Evolutionary conservation across 2,888 invertebrate species (phyloP), one percentile per base, ranked within the genome.

Genomic region (Adela reaumurella): DNA sequence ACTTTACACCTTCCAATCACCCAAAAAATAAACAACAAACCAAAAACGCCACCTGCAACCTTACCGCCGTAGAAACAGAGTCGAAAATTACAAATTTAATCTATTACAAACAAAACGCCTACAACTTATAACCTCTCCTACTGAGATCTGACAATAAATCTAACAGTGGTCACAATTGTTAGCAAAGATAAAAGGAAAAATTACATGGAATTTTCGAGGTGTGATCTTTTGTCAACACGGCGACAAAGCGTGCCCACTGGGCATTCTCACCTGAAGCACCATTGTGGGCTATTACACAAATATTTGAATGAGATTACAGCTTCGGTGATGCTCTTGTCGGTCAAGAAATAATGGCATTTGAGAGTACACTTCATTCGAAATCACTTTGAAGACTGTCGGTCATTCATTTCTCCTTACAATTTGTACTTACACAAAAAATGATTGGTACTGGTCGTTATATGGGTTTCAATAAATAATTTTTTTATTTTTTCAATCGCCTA

Each of bases 191-290:
- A 77, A 70, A n/a, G 68, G 56, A 62, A 68, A 69, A 68, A 74
- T 77, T 78, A 78, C 69, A 76, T 68, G 71, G 74, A 74, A 71
- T 73, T 74, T 69, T 72, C 55, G 60, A 68, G 71, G 73, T 68
- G 70, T 68, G 68, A 64, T 61, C 68, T 57, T 65, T 76, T 77
- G 74, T 74, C 58, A 59, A 57, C 53, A 54, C n/a, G n/a, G 53
- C 46, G 51, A 51, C 50, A 54, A 52, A 61, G 55, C 60, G n/a
- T n/a, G 59, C 65, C 62, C 65, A 68, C 72, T 72, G 69, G 62
- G 76, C 72, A 74, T 77, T 78, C 74, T 74, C 68, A 66, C 67
- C 60, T 74, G 62, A 63, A 72, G 68, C 69, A 63, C 60, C 60
- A 64, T 74, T 76, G 74, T 67, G 58, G 54, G 51, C 60, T 63